Evolutionary conservation across 1,140 invertebrate species (phyloP).

Genomic region (Lepidurus arcticus): DNA sequence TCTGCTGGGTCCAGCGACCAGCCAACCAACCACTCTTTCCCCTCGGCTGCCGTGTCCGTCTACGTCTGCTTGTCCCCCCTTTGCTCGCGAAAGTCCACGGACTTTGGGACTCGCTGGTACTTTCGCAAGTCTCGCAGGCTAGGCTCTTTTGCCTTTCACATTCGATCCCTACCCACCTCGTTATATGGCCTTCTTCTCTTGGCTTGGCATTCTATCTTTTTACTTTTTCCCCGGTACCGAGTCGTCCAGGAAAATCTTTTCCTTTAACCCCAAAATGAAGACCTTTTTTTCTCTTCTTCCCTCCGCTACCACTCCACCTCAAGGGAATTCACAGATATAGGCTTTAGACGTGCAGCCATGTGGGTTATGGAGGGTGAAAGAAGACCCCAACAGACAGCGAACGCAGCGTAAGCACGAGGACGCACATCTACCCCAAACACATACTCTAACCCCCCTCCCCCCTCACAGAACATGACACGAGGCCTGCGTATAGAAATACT

Average conservation of each 20-base stretch:
- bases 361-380: slow-evolving; percentile 21
- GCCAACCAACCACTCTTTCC: background rate
- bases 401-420: slow-evolving; percentile 3
- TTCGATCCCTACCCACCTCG: background rate
- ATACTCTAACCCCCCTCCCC: background rate
- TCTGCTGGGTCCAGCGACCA: background rate
- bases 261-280: slow-evolving; percentile 2
- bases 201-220: background rate
- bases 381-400: slow-evolving; percentile 6
- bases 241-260: background rate
- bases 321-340: background rate
- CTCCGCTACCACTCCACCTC: background rate
- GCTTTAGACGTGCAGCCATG: slow-evolving; percentile 17
- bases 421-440: background rate
- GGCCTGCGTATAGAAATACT: background rate
- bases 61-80: background rate
- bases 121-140: background rate
- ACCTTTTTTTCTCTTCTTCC: slow-evolving; percentile 9
- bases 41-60: background rate
- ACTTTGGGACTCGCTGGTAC: background rate
- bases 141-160: background rate
- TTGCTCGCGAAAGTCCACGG: background rate
- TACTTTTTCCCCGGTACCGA: background rate
- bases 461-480: background rate
- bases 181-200: background rate